Evolutionary conservation across 2,113 vertebrate genomes (phyloP), one percentile per base, ranked within the genome.

Genomic region (Pelecanoides urinatrix): DNA sequence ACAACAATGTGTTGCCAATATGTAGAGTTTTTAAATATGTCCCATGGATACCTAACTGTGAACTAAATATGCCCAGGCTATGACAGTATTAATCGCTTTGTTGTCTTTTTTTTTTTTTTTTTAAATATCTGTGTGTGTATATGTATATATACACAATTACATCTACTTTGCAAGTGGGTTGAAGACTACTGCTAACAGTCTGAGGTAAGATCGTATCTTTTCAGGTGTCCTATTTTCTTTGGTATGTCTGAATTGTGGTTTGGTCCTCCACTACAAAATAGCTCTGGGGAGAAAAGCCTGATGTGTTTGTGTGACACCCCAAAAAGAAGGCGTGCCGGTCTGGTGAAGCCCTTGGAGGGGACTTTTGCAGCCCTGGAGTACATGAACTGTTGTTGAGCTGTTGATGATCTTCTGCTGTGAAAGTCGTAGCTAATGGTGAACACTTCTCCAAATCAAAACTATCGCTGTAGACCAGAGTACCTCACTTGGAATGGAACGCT

Each of bases 321-420:
- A 3, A 27, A 63, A 84, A 56, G 53, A 25, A 36, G 72, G 55
- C 0, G 0, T 45, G 50, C 8, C 0, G 0, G 26, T 26, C 42
- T 40, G 45, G 59, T 32, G 73, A 42, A 47, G 36, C 68, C 47
- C 70, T 59, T 0, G 0, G 23, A 65, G 30, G 71, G 55, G 38
- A 71, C 61, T 49, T 36, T 5, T 30, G 55, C 82, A 47, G 74
- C 73, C 53, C 77, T 4, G 1, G 76, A 10, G 4, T 11, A 17
- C 2, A 6, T 1, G 1, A 86, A 45, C 83, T 94, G 56, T 66
- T 67, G 67, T 26, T 45, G 79, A 86, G 50, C 21, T 71, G 13
- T 32, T 42, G 70, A 26, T 11, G 34, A 72, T 78, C 56, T 73
- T 62, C 76, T 93, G 84, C 90, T 95, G 62, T 82, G 66, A 38